These are phyloP conservation scores for Hydrophis major DNA, from an alignment of 2,797 vertebrate species.

Conservation along the genomic window DNA sequence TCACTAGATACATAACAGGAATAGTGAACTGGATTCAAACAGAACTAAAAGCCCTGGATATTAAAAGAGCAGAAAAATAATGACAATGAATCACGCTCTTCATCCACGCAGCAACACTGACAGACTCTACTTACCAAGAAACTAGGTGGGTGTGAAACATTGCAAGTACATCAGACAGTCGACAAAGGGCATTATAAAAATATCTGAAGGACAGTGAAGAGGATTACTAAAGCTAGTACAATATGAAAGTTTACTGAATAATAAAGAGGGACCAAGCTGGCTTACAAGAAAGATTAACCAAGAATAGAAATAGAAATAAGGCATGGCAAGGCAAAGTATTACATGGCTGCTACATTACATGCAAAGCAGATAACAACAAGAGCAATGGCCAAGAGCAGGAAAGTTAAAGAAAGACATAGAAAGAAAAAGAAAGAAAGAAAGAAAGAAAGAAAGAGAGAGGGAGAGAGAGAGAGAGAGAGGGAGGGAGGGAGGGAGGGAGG, in stretches of 20 bases:
- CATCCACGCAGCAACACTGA: not conserved
- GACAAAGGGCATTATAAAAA: not conserved
- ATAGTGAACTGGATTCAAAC: not conserved
- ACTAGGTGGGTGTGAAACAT: not conserved
- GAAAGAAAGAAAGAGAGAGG: not conserved
- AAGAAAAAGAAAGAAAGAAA: too few relatives aligned
- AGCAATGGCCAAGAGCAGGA: not conserved
- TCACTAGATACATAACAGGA: not conserved
- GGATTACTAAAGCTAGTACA: not conserved
- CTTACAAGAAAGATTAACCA: not conserved
- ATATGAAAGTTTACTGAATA: not conserved
- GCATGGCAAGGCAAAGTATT: not conserved
- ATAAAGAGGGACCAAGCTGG: not conserved
- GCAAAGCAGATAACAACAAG: not conserved
- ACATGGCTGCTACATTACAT: not conserved
- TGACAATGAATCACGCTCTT: not conserved
- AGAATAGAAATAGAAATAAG: not conserved
- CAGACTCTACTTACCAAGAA: not conserved
- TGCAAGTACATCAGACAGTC: not conserved
- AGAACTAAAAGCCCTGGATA: not conserved
- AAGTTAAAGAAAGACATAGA: not conserved
- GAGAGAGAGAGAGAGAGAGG: too few relatives aligned
- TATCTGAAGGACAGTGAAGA: not conserved
- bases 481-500: accelerated
- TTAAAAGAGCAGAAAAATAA: not conserved